A percentile compares a stretch with the other conserved stretches of the same genome.
Evolutionary conservation across 2,113 vertebrate genomes (phyloP).

Genomic region (Peromyscus maniculatus): DNA sequence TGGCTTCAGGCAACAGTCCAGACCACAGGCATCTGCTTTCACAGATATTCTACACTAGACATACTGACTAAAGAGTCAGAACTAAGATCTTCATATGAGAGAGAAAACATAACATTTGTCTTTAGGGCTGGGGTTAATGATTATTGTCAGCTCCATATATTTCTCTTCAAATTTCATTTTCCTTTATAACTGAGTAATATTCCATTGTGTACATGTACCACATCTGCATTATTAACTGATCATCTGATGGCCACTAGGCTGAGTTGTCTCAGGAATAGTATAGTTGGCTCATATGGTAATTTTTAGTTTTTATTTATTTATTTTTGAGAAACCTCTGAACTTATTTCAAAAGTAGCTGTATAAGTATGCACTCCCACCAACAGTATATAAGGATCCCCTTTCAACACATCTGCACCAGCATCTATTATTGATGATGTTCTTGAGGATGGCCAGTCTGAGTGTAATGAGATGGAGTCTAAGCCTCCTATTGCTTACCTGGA

Average conservation of each 20-base stretch:
- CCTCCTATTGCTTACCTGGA: background rate
- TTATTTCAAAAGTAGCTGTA: background rate
- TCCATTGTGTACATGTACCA: background rate
- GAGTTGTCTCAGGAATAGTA: background rate
- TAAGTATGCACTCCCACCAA: background rate
- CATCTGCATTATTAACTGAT: background rate
- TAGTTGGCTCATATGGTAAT: background rate
- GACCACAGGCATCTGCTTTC: background rate
- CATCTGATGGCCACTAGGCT: background rate
- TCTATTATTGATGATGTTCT: background rate
- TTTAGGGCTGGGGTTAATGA: background rate
- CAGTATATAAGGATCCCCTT: background rate
- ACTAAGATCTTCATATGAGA: background rate
- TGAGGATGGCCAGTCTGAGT: background rate
- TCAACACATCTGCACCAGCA: background rate
- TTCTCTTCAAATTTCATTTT: background rate
- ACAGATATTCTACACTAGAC: background rate
- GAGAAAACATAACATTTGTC: too few species aligned
- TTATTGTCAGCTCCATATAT: background rate
- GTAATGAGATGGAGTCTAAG: background rate
- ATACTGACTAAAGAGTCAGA: background rate
- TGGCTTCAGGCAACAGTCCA: background rate
- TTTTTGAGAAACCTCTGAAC: background rate
- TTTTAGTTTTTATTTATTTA: background rate
- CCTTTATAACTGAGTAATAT: background rate